Evolutionary conservation across 2,797 vertebrate species (phyloP), one percentile per base, ranked within the genome.

Genomic region (Sciurus carolinensis): DNA sequence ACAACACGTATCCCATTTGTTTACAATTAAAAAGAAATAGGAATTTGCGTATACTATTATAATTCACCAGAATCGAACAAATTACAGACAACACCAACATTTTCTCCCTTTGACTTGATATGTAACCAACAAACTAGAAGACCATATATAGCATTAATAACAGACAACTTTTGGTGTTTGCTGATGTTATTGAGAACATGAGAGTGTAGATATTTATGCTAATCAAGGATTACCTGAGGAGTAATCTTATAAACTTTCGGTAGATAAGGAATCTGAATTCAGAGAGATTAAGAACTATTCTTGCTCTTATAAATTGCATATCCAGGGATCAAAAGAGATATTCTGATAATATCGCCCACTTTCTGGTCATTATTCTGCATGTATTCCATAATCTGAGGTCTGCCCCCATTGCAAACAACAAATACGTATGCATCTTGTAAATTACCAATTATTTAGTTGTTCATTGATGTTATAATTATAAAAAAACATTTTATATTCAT

Each of bases 41-140:
- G 4, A 17, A 18, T 92, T n/a, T 76, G 7, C 47, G 5, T 57
- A 3, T 90, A 50, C 44, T 62, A 94, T 85, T 90, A 87, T 92
- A 47, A 73, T 47, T 87, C 42, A 72, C 20, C 28, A 83, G 47
- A 84, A 75, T 80, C 33, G 83, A 39, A 39, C 39, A 3, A 96
- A 90, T 82, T 90, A 92, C 54, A 85, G 59, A 47, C 14, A 72
- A 75, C 17, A n/a, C 28, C 28, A 80, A n/a, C 8, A 59, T 84
- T 75, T 77, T 71, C 28, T 95, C 14, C 42, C n/a, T 85, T 94
- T 91, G 42, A 91, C 72, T 73, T 77, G 33, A 36, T 87, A 62
- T 85, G 84, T 95, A 87, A 69, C 30, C 72, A 92, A 87, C 4
- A 87, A 96, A 13, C 17, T 24, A 73, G 59, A 84, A 11, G 3